A percentile compares a stretch with the other conserved stretches of the same genome.
phyloP scores from a whole-genome alignment of 1,140 invertebrate genomes.

The Antheraea pernyi region DNA sequence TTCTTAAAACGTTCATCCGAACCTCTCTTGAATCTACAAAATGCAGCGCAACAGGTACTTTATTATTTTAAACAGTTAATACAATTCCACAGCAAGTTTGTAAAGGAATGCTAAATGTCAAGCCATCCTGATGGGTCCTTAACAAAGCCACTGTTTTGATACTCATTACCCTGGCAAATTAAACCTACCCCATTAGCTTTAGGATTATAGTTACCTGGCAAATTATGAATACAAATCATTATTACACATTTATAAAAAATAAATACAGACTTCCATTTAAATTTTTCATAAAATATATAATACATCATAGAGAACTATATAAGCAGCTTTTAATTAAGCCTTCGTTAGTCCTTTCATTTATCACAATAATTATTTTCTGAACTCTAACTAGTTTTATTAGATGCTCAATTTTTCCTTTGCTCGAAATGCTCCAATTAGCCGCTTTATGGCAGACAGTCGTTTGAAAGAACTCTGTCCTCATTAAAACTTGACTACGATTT shows the following conservation, averaged over 20 bases:
- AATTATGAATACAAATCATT: not conserved
- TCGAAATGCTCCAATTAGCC: not conserved
- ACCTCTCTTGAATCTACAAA: slow-evolving; percentile 93
- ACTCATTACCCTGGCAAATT: not conserved
- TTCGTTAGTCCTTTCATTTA: not conserved
- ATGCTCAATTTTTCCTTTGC: not conserved
- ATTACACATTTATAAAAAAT: not conserved
- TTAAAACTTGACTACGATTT: slow-evolving; percentile 1
- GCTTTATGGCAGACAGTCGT: not conserved
- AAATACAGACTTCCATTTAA: too few relatives aligned
- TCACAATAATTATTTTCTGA: not conserved
- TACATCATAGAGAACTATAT: too few relatives aligned
- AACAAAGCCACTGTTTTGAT: not conserved
- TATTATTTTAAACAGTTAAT: not conserved
- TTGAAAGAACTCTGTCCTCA: not conserved
- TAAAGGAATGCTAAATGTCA: slow-evolving; percentile 41
- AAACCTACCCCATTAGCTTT: not conserved
- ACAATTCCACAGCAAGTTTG: slow-evolving; percentile 11
- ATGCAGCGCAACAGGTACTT: slow-evolving; percentile 89
- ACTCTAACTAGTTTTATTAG: not conserved
- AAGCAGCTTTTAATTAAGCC: too few relatives aligned
- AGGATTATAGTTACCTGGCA: not conserved
- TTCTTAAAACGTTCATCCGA: slow-evolving; percentile 95
- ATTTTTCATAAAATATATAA: too few relatives aligned
- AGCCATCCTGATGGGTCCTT: slow-evolving; percentile 1